phyloP scores from a whole-genome alignment of 2,797 vertebrate species.

The Gobionotothen gibberifrons region DNA sequence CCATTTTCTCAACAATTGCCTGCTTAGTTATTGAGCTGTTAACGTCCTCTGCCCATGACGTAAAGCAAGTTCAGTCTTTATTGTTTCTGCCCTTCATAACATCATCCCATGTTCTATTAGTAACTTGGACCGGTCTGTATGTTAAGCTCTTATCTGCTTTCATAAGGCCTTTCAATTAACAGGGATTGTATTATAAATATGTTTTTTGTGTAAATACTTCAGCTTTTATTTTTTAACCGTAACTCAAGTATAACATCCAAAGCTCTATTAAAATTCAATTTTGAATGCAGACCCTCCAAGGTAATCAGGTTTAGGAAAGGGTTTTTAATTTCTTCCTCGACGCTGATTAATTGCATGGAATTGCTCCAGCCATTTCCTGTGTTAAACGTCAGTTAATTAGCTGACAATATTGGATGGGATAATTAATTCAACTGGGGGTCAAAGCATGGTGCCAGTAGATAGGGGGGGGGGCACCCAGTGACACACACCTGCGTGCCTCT shows the following conservation, averaged over 20 bases:
- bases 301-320: conserved; percentile 67
- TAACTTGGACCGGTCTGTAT: conserved; percentile 12
- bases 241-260: conserved; percentile 50
- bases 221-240: conserved; percentile 35
- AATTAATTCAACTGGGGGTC: conserved; percentile 81
- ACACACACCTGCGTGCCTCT: conserved; percentile 50
- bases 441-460: conserved; percentile 45
- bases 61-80: background rate
- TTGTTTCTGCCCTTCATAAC: conserved; percentile 22
- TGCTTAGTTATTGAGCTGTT: background rate
- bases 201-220: conserved; percentile 28
- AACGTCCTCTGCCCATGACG: background rate
- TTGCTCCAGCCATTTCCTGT: conserved; percentile 74
- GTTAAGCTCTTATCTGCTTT: conserved; percentile 29
- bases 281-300: conserved; percentile 57
- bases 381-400: conserved; percentile 85
- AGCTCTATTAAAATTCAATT: conserved; percentile 73
- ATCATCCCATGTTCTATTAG: conserved; percentile 28
- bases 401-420: conserved; percentile 80
- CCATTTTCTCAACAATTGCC: background rate
- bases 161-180: conserved; percentile 25
- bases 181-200: conserved; percentile 24
- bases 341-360: conserved; percentile 81
- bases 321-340: conserved; percentile 76
- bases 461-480: background rate